Percentiles rank a stretch among this genome's conserved stretches.
Evolutionary conservation across 2,113 vertebrate species (phyloP).

Genomic region (Apaloderma vittatum): DNA sequence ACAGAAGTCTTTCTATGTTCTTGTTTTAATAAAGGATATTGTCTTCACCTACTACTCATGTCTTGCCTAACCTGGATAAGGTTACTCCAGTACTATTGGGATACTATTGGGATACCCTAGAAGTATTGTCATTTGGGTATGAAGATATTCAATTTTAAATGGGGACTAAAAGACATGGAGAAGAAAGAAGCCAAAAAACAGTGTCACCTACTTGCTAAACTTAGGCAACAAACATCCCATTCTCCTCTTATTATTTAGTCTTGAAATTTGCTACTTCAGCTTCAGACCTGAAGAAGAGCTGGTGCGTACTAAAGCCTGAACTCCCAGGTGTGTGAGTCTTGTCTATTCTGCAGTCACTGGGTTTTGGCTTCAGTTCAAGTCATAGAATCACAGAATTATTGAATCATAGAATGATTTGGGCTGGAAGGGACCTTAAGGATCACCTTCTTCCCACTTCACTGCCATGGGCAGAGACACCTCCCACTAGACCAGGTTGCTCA

Average conservation of each 20-base stretch:
- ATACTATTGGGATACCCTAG: neutral
- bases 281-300: neutral
- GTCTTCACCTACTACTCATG: neutral
- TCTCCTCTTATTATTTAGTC: neutral
- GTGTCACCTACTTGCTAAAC: neutral
- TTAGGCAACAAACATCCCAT: accelerated
- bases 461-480: too few relatives aligned
- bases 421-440: too few relatives aligned
- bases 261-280: neutral
- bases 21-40: neutral
- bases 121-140: neutral
- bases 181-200: neutral
- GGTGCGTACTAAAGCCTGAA: neutral
- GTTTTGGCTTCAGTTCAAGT: neutral
- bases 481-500: too few relatives aligned
- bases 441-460: too few relatives aligned
- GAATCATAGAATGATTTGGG: too few relatives aligned
- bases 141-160: neutral
- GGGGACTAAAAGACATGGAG: neutral
- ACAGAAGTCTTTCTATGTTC: neutral
- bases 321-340: neutral
- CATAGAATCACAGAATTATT: too few relatives aligned
- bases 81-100: neutral
- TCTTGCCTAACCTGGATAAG: neutral
- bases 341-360: neutral